phyloP scores from a whole-genome alignment of 2,113 vertebrate genomes.

The Dicaeum eximium region DNA sequence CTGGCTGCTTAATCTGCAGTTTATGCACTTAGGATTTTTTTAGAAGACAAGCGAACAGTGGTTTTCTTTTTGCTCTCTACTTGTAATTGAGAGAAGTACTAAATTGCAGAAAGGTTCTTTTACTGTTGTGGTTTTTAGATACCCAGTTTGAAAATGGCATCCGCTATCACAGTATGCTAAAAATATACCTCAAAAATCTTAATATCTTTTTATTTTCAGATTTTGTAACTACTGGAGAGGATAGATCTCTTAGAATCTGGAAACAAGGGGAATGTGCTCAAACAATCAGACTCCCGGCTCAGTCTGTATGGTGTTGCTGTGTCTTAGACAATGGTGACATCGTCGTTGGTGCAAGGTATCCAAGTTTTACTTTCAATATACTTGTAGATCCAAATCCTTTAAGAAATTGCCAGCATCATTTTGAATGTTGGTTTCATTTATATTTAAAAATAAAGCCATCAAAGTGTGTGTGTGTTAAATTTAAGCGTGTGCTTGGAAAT shows the following conservation, averaged over 20 bases:
- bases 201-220: slow-evolving; percentile 67
- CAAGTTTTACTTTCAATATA: not conserved
- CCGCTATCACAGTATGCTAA: not conserved
- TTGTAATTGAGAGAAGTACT: not conserved
- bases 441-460: not conserved
- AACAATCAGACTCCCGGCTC: slow-evolving; percentile 91
- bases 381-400: not conserved
- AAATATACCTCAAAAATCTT: not conserved
- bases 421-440: not conserved
- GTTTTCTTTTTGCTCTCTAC: not conserved
- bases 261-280: slow-evolving; percentile 86
- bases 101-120: not conserved
- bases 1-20: not conserved
- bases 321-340: slow-evolving; percentile 91
- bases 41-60: not conserved
- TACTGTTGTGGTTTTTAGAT: not conserved
- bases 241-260: slow-evolving; percentile 92
- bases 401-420: not conserved
- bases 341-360: slow-evolving; percentile 91
- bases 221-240: slow-evolving; percentile 94
- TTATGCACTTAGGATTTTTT: not conserved
- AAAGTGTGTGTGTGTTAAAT: not conserved
- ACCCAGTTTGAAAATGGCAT: not conserved
- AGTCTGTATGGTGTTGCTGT: slow-evolving; percentile 98
- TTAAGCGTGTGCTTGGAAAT: not conserved